These are phyloP conservation scores for Struthidea cinerea DNA, from an alignment of 2,113 vertebrate species.

Conservation along the genomic window DNA sequence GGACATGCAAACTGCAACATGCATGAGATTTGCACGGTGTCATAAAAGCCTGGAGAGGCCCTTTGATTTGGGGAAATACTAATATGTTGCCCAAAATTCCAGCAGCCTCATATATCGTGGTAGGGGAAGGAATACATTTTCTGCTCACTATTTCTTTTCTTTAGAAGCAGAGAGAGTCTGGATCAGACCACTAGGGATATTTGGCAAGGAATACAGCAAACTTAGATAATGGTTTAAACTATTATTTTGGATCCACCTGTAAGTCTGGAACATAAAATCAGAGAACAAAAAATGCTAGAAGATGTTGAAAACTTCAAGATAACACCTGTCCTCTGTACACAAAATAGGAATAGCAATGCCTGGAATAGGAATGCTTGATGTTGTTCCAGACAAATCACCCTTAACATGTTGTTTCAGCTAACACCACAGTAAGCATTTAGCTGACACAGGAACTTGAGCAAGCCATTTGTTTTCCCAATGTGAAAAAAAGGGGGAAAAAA, in stretches of 20 bases:
- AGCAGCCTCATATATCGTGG: background rate
- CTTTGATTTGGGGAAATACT: background rate
- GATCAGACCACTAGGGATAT: background rate
- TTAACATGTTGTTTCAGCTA: background rate
- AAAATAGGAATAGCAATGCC: background rate
- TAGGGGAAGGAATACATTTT: background rate
- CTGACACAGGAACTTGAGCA: background rate
- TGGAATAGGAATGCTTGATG: too few relatives aligned
- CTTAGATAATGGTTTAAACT: background rate
- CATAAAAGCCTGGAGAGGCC: background rate
- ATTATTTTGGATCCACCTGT: background rate
- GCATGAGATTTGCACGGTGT: background rate
- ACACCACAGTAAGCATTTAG: background rate
- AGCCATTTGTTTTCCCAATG: background rate
- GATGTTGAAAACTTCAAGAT: background rate
- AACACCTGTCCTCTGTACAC: background rate
- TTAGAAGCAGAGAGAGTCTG: background rate
- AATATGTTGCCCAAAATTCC: background rate
- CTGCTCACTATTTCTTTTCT: background rate
- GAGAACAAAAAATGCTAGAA: background rate
- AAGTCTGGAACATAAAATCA: background rate
- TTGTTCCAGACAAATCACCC: background rate
- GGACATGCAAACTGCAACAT: background rate
- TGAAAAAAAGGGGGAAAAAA: accelerated
- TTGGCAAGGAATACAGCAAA: background rate